Base-by-base conservation (phyloP, 2,113 vertebrate genomes). In the Cathartes aura region DNA sequence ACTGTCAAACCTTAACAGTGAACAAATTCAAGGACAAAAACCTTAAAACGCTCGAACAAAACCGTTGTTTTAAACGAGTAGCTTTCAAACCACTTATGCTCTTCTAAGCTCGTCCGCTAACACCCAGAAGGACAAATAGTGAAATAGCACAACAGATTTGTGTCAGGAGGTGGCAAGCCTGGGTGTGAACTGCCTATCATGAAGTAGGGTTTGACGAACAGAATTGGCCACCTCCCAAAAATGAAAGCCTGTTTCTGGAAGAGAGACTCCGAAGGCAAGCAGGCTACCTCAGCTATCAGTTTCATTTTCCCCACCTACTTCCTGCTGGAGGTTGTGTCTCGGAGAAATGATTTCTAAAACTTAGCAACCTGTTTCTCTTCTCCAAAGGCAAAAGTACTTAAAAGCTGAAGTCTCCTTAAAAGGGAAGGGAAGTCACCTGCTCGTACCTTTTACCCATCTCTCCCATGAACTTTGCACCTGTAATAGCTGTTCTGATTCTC, bases 71-170 rank as follows among this genome's bases (percentile, higher is more conserved):
- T 22, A 89, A 71, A 85, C 2, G 2, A 85, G 52, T 9, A 48
- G 59, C 53, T 94, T 92, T 78, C 83, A 95, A 96, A 78, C 38
- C 6, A 13, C 76, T 95, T 40, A 20, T 5, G 38, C 73, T 93
- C 88, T 40, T 60, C 82, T n/a, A 42, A 82, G 68, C 85, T 63
- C 29, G 5, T 89, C 87, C 27, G 4, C 70, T 89, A 92, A 60
- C 82, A 72, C 53, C 50, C 67, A 73, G 66, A 95, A 93, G 95
- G 95, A 96, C 95, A 95, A 97, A 90, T 24, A 97, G 92, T 29
- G 90, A 96, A 96, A 92, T 95, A 94, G 75, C 95, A 96, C 90
- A 86, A 92, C 97, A 97, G 97, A 95, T 97, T 96, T 97, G 95
- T 96, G 96, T 95, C 97, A 94, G 97, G 81, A 96, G 94, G 95